Conservation (phyloP, 2,797 vertebrate genomes). For the Gastrophryne carolinensis region DNA sequence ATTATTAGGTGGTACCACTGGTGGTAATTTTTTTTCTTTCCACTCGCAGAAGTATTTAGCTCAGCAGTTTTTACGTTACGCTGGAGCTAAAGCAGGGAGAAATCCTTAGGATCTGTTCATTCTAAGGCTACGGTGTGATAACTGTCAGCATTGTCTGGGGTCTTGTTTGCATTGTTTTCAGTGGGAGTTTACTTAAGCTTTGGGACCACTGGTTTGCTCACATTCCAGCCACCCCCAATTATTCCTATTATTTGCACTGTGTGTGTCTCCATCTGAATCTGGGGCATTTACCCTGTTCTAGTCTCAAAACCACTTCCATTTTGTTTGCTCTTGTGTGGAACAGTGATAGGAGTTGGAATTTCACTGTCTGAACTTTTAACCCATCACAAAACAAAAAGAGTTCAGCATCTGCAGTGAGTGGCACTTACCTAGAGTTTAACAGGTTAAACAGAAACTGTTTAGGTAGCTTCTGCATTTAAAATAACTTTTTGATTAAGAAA, state of each 20-base stretch:
- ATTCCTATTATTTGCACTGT: constrained; percentile 39
- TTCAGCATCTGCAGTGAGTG: background rate
- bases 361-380: constrained; percentile 4
- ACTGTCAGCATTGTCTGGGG: constrained; percentile 45
- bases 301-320: constrained; percentile 23
- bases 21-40: constrained; percentile 2
- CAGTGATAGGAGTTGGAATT: background rate
- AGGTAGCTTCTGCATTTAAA: too few species aligned
- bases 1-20: too few species aligned
- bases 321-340: constrained; percentile 28
- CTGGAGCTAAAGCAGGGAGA: constrained; percentile 11
- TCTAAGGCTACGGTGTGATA: constrained; percentile 29
- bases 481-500: too few species aligned
- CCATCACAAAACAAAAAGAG: background rate
- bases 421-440: background rate
- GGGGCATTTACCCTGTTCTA: constrained; percentile 9
- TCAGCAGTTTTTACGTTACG: constrained; percentile 43
- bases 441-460: background rate
- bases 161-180: constrained; percentile 47
- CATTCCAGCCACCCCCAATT: constrained; percentile 41
- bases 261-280: constrained; percentile 7
- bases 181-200: constrained; percentile 39
- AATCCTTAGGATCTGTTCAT: constrained; percentile 24
- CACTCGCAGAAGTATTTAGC: constrained; percentile 9
- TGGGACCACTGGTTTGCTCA: constrained; percentile 18